Evolutionary conservation across 2,888 invertebrate genomes (phyloP).

Genomic region (Erebia epiphron): DNA sequence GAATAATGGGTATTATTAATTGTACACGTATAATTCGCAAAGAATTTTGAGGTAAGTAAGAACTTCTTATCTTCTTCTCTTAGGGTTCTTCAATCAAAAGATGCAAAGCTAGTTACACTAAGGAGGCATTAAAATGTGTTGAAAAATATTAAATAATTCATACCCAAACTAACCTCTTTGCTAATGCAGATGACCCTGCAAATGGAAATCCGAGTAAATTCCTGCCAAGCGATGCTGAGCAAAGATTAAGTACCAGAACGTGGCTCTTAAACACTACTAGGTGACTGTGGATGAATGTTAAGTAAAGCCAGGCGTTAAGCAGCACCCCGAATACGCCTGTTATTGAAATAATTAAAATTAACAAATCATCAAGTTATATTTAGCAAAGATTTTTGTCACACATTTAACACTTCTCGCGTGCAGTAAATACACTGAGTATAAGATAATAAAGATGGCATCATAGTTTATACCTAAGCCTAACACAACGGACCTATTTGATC

Average conservation of each 20-base stretch:
- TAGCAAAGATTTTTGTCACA: not conserved
- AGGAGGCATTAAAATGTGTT: not conserved
- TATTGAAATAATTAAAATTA: constrained; percentile 37
- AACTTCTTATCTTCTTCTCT: too few species aligned
- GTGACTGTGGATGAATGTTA: constrained; percentile 81
- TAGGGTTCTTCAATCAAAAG: not conserved
- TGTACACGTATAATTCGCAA: too few species aligned
- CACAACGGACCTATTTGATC: too few species aligned
- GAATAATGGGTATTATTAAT: too few species aligned
- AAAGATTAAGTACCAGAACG: constrained; percentile 79
- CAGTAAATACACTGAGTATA: too few species aligned
- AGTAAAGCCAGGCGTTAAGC: constrained; percentile 81
- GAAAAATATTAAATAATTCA: not conserved
- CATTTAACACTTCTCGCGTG: not conserved
- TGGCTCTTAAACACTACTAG: constrained; percentile 79
- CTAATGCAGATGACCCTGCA: constrained; percentile 78
- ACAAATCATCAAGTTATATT: constrained; percentile 10
- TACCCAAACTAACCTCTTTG: constrained; percentile 65
- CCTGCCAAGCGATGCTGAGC: constrained; percentile 78
- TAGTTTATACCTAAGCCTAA: too few species aligned
- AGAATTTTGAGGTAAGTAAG: not conserved
- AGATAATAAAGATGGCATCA: too few species aligned
- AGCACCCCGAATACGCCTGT: constrained; percentile 81
- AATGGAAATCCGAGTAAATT: constrained; percentile 81
- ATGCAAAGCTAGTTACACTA: not conserved